phyloP scores from a whole-genome alignment of 2,797 vertebrate genomes.

The Astyanax mexicanus region DNA sequence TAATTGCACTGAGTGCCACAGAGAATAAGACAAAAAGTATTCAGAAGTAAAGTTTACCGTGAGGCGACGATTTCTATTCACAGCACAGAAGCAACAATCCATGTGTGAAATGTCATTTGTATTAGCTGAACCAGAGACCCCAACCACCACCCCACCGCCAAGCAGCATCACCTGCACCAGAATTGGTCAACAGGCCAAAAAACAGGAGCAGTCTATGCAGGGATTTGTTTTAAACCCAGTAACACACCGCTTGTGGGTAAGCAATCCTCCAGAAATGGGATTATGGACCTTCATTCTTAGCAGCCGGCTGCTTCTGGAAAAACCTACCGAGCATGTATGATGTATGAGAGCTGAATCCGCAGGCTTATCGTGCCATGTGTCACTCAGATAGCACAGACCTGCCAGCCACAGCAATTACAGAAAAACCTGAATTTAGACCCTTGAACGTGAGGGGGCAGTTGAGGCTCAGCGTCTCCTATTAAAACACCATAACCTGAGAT shows the following conservation, averaged over 20 bases:
- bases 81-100: not conserved
- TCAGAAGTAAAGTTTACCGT: not conserved
- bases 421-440: conserved; percentile 18
- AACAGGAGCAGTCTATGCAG: not conserved
- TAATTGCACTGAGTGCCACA: not conserved
- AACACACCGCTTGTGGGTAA: conserved; percentile 2
- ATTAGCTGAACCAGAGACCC: not conserved
- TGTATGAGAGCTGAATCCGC: conserved; percentile 30
- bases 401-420: conserved; percentile 15
- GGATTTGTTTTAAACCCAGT: conserved; percentile 20
- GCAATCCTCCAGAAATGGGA: conserved; percentile 10
- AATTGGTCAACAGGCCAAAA: conserved; percentile 10
- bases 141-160: no score
- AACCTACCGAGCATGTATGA: conserved; percentile 25
- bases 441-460: conserved; percentile 24
- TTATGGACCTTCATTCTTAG: conserved; percentile 30
- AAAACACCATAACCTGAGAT: conserved; percentile 39
- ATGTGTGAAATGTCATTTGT: conserved; percentile 35
- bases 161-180: conserved; percentile 17
- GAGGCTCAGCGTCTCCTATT: conserved; percentile 17
- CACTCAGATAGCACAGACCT: conserved; percentile 20
- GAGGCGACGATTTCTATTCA: not conserved
- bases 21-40: conserved; percentile 2
- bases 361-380: conserved; percentile 24
- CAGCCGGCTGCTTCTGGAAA: conserved; percentile 3